Conservation (phyloP, 2,113 vertebrate genomes). For the Brachionichthys hirsutus region DNA sequence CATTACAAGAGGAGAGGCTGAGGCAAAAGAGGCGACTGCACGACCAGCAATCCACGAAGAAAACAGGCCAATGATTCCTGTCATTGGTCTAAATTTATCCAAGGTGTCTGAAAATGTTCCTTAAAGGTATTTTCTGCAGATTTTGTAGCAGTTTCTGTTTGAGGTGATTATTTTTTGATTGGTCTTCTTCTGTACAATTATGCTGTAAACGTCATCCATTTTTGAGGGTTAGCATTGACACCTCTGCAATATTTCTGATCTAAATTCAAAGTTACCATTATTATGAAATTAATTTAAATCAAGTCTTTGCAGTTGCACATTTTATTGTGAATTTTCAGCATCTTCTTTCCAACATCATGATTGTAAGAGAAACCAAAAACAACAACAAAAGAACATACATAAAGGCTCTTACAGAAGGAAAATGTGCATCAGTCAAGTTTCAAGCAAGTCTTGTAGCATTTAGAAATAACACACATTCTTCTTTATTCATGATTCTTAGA, state of each 20-base stretch:
- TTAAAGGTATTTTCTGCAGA: background rate
- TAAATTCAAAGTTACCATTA: too few species aligned
- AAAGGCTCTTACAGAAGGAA: conserved; percentile 18
- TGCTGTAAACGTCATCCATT: too few species aligned
- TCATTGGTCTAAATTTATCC: background rate
- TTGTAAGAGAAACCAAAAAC: background rate
- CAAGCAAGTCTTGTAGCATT: conserved; percentile 2
- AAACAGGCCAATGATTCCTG: too few species aligned
- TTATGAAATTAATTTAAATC: too few species aligned
- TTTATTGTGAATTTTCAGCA: background rate
- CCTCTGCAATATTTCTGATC: too few species aligned
- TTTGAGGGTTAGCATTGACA: too few species aligned
- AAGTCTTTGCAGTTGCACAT: too few species aligned
- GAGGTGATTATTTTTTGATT: too few species aligned
- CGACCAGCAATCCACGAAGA: conserved; percentile 10
- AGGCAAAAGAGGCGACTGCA: conserved; percentile 39
- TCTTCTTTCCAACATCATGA: background rate
- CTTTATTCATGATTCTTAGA: conserved; percentile 2
- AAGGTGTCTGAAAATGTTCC: background rate
- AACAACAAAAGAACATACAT: conserved; percentile 37
- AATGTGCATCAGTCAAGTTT: background rate
- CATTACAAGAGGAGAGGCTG: conserved; percentile 79
- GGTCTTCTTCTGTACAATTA: too few species aligned
- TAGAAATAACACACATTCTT: background rate
- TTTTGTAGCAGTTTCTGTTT: too few species aligned